Base-by-base conservation (phyloP, 1,140 invertebrate species). In the Bombus picipes region DNA sequence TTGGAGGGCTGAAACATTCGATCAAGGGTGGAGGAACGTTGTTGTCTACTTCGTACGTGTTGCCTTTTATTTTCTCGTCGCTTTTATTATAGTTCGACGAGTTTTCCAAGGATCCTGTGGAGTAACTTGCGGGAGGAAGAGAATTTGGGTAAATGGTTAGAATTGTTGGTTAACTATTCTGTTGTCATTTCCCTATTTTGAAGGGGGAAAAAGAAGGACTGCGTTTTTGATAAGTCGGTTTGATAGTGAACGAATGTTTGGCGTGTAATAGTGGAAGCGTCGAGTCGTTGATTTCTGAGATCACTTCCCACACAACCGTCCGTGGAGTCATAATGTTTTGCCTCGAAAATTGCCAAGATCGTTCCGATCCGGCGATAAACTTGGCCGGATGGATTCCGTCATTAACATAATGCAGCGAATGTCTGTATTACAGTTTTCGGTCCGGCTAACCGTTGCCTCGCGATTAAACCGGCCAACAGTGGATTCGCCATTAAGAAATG, bases 331-430 rank as follows among this genome's bases (percentile, higher is more conserved):
- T 80, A 79, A 80, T 80, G 39, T 68, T 62, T 39, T 9, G 28
- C 71, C 32, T 25, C 59, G 74, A 85, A 81, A 77, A 80, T 72
- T 53, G 32, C 34, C 34, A 57, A n/a, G 68, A 87, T 76, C 57
- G 74, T 82, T 37, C 18, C 80, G 87, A 77, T 81, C 53, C 28
- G 47, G 9, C 73, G 87, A 88, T 88, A 85, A 89, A 75, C 62
- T 75, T 62, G 57, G 59, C 68, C 84, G 87, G 70, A 85, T 81
- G 88, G 73, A 83, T 70, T 47, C 68, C 25, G 53, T 22, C 47
- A 83, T 89, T 86, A 81, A n/a, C 79, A 89, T 86, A 89, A 88
- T 89, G 57, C 76, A 32, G 32, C 22, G 71, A 77, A 85, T 68
- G 77, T 76, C 74, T 62, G 37, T 74, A 84, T 88, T 73, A 79